Base-by-base conservation (phyloP, 2,113 vertebrate genomes). In the Xenus cinereus region DNA sequence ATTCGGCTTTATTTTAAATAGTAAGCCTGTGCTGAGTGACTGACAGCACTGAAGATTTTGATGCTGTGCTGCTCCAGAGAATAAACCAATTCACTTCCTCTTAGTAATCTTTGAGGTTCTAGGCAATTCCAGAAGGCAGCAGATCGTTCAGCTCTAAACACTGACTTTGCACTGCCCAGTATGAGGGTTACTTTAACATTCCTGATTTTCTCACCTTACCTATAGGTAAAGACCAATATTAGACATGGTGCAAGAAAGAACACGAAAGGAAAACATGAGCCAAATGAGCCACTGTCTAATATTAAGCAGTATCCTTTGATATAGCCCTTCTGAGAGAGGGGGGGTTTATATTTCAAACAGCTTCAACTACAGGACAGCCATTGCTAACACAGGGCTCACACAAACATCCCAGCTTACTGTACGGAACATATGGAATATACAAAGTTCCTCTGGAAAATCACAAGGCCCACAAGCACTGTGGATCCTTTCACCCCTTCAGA, bases 251-350 rank as follows among this genome's bases (percentile, higher is more conserved):
- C 74, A 41, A 41, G 27, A 39, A 90, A 73, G n/a, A 69, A 73
- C 23, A 43, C 0, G 0, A 62, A 33, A 6, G 12, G 20, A 73
- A 76, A 84, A 43, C 82, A 51, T 0, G 5, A 62, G 35, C 4
- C 67, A 60, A 92, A 51, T 7, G 2, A 21, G 57, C 50, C 43
- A 4, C 7, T 19, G 45, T 17, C 27, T 30, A 18, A 30, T 11
- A 60, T 20, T 21, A 60, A 79, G 14, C 35, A 23, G 30, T 3
- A 73, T 33, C 22, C 45, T 83, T 43, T 41, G 43, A 78, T 14
- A 23, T 68, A 73, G 39, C 5, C 21, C 54, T 78, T 39, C 37
- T 5, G 17, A 80, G 35, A 35, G n/a, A 56, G 64, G 76, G 32
- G 9, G 24, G 22, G 0, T 43, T 46, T 76, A 4, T 21, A 45